Evolutionary conservation across 2,888 invertebrate genomes (phyloP), one percentile per base, ranked within the genome.

Genomic region (Stenurella melanura): DNA sequence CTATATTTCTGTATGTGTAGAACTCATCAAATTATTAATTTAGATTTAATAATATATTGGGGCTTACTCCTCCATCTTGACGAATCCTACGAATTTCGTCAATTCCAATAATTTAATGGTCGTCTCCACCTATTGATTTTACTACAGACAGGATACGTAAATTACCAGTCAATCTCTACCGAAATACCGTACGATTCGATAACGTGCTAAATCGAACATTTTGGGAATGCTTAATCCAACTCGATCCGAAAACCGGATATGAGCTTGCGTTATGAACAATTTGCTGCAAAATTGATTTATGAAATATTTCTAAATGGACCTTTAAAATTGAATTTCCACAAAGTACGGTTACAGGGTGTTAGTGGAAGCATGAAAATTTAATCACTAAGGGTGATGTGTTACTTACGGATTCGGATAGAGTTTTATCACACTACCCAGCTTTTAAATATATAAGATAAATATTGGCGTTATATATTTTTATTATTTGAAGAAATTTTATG

Each of bases 181-280:
- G 72, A 19, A 78, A 76, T 63, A 73, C 60, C 78, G 76, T 57
- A 34, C 70, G 77, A 70, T 74, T 76, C 80, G 70, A 78, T 74
- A 79, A 77, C 63, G 75, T 54, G 72, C 75, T 68, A 79, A 79
- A 80, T 78, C 77, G 78, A 77, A 78, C 73, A 75, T 80, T 80
- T 80, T 68, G 77, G 76, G 67, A 74, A 77, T 58, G 71, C 71
- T 77, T 77, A 75, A 75, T 77, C 75, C 50, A 63, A 64, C 78
- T 76, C 73, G 74, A 77, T 77, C 76, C 69, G 77, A 72, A 77
- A 67, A 90, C 93, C 94, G 95, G 95, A 95, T 94, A 95, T 95
- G 94, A 95, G 94, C 93, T 94, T 94, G 94, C 94, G 94, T 94
- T 94, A 93, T 93, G 94, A 94, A 95, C 94, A 94, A 94, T 95